Evolutionary conservation across 2,113 vertebrate species (phyloP), one percentile per base, ranked within the genome.

Genomic region (Clarias macrocephalus): DNA sequence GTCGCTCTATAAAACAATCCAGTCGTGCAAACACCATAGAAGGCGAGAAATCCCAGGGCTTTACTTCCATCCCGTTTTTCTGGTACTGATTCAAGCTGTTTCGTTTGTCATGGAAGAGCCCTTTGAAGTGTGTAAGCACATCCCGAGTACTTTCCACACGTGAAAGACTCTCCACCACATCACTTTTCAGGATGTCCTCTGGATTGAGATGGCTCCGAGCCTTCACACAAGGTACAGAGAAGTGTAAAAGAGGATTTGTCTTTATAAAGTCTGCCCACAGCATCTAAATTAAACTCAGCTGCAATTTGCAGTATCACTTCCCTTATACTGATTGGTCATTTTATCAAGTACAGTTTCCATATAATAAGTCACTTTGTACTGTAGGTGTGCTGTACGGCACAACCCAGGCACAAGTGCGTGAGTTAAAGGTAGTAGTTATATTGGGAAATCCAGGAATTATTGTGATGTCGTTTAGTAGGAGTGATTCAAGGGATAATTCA

Each of bases 101-200:
- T 83, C 91, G 91, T 57, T 93, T 92, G 65, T 98, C 95, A 37
- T 96, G 94, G 56, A 96, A 97, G 0, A 85, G 90, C 62, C 25
- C 91, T 90, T 94, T 96, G 90, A 98, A 97, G 18, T 92, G 87
- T 2, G 80, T 92, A 79, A 99, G 91, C 84, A 95, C 92, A 33
- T 96, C 93, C 13, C 94, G 28, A 57, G 92, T 94, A 0, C 88
- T 93, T 10, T 94, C 94, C 60, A 99, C 95, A 88, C 94, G 97
- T 68, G 88, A 85, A 89, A 97, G 92, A 90, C 95, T 96, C 88
- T 99, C 97, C 19, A 94, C 93, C 16, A 92, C 25, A 42, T 99
- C 98, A 25, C 94, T 96, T 92, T 93, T 97, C 91, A 99, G 92
- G 37, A 99, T 85, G 13, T 99, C 97, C 48, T 97, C 97, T 33